Conservation (phyloP, 2,113 vertebrate species). For the Puffinus mauretanicus region DNA sequence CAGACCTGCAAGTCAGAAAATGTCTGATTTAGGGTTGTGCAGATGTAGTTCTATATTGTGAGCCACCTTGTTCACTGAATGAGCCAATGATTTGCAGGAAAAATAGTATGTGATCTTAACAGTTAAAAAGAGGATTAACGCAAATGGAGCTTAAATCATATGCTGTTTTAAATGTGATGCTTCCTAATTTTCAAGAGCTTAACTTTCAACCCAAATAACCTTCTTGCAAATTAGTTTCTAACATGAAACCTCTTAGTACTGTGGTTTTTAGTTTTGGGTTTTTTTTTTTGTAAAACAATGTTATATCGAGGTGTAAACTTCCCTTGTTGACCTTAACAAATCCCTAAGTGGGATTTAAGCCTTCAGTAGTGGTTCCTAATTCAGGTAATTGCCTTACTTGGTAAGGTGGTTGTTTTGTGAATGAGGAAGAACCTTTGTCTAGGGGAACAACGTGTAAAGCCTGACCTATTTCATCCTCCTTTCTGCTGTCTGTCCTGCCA, state of each 20-base stretch:
- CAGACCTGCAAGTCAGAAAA: background rate
- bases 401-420: background rate
- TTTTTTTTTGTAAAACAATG: background rate
- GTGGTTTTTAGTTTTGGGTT: background rate
- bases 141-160: background rate
- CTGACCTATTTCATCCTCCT: background rate
- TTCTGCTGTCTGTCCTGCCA: background rate
- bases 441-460: background rate
- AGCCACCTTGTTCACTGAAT: background rate
- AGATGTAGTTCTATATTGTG: background rate
- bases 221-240: background rate
- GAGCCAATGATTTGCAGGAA: background rate
- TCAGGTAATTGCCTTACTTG: background rate
- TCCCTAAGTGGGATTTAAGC: background rate
- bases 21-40: background rate
- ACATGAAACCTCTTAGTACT: background rate
- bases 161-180: background rate
- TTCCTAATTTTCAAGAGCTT: background rate
- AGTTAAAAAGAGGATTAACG: background rate
- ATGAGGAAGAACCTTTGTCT: background rate
- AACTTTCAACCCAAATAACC: background rate
- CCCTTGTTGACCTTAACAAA: background rate
- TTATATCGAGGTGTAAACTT: background rate
- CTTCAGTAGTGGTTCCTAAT: background rate
- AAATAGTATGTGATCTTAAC: background rate